Percentiles rank a stretch among this genome's conserved stretches.
Conservation (phyloP, 2,797 vertebrate species). For the Pipistrellus pygmaeus region DNA sequence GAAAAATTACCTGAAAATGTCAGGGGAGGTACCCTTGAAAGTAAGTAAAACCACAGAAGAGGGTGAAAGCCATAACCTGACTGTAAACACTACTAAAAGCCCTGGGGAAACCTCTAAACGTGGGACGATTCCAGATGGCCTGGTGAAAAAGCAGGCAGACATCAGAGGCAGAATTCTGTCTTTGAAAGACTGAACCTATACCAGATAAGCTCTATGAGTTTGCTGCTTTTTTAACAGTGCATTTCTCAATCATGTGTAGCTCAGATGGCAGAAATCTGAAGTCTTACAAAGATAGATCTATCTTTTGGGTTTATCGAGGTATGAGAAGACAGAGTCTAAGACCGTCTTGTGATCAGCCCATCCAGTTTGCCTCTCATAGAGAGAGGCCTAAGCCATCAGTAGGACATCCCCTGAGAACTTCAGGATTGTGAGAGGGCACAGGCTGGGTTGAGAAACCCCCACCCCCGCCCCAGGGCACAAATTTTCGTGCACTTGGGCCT, state of each 20-base stretch:
- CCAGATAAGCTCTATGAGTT: not conserved
- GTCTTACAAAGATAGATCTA: not conserved
- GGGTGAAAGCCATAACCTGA: not conserved
- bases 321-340: not conserved
- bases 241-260: not conserved
- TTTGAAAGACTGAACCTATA: slow-evolving; percentile 15
- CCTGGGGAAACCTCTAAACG: not conserved
- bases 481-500: no score
- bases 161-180: not conserved
- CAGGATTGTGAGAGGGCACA: no score
- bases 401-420: no score
- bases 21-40: not conserved
- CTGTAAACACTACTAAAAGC: not conserved
- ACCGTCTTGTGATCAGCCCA: no score
- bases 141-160: not conserved
- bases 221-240: not conserved
- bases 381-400: no score
- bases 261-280: slow-evolving; percentile 20
- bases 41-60: not conserved
- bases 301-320: not conserved
- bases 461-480: no score
- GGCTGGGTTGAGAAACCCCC: no score
- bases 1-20: slow-evolving; percentile 33
- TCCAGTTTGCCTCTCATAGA: no score
- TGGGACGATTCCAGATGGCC: not conserved